These are phyloP conservation scores for Notocelia uddmanniana DNA, from an alignment of 2,888 invertebrate species.

Conservation along the genomic window DNA sequence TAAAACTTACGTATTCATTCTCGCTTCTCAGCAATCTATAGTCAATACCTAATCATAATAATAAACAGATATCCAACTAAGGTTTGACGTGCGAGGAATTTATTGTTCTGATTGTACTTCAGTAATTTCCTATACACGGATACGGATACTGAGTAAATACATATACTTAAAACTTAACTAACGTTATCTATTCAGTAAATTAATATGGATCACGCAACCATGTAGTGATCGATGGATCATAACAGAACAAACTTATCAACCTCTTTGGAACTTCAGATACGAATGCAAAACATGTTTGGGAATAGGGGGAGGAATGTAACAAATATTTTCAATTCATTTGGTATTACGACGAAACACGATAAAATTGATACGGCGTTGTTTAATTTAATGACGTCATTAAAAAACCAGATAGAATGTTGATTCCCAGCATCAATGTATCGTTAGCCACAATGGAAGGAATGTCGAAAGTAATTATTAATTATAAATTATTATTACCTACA, in stretches of 20 bases:
- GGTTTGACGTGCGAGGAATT: neutral
- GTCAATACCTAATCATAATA: neutral
- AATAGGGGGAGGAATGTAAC: neutral
- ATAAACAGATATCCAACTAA: neutral
- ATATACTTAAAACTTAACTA: too few relatives aligned
- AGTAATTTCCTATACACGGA: neutral
- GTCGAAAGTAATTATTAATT: neutral
- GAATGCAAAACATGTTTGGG: slow-evolving; percentile 15
- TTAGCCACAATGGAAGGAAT: neutral
- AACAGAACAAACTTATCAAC: neutral
- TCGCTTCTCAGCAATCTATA: neutral
- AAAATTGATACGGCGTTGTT: neutral
- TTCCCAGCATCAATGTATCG: neutral
- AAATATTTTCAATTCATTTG: neutral
- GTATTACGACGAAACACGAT: neutral
- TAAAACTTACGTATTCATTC: too few relatives aligned
- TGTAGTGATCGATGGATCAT: neutral
- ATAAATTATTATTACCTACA: too few relatives aligned
- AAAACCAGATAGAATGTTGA: neutral
- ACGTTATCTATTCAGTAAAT: slow-evolving; percentile 3
- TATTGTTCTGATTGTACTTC: neutral
- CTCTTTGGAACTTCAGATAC: neutral
- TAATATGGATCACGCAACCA: slow-evolving; percentile 6
- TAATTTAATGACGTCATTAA: neutral
- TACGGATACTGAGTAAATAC: slow-evolving; percentile 11